Evolutionary conservation across 2,888 invertebrate genomes (phyloP).

Genomic region (Apotomis capreana): DNA sequence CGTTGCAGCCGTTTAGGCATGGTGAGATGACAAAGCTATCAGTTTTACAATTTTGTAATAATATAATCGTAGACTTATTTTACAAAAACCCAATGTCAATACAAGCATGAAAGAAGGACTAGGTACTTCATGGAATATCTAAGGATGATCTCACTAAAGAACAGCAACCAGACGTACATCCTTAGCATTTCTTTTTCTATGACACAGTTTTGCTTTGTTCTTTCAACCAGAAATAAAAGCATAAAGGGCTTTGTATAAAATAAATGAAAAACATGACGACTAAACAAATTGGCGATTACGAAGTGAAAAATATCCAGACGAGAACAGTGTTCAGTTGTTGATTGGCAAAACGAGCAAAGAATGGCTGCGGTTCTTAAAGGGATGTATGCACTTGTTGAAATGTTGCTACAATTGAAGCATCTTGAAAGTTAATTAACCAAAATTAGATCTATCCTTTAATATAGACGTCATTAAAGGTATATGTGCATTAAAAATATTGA

Average conservation of each 20-base stretch:
- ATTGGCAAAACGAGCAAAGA: slow-evolving; percentile 68
- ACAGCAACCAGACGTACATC: neutral
- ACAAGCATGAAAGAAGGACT: too few relatives aligned
- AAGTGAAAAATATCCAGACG: slow-evolving; percentile 66
- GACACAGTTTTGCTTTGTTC: slow-evolving; percentile 18
- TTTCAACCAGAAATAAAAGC: neutral
- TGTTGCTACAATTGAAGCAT: neutral
- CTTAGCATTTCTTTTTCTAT: slow-evolving; percentile 7
- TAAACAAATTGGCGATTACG: slow-evolving; percentile 57
- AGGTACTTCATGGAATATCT: too few relatives aligned
- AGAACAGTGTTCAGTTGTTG: slow-evolving; percentile 68
- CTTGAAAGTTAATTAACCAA: neutral
- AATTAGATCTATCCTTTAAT: neutral
- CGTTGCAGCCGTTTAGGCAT: too few relatives aligned
- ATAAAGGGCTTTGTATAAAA: slow-evolving; percentile 16
- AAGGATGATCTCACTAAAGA: too few relatives aligned
- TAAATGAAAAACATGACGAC: slow-evolving; percentile 47
- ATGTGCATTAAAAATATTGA: too few relatives aligned
- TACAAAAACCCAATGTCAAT: too few relatives aligned
- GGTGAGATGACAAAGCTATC: too few relatives aligned
- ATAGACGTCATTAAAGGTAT: too few relatives aligned
- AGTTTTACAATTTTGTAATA: too few relatives aligned
- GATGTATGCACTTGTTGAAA: slow-evolving; percentile 42
- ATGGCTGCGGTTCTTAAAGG: slow-evolving; percentile 50
- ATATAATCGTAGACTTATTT: too few relatives aligned